These are phyloP conservation scores for Oscheius myriophilus DNA, from an alignment of 2,888 invertebrate genomes.

Conservation along the genomic window DNA sequence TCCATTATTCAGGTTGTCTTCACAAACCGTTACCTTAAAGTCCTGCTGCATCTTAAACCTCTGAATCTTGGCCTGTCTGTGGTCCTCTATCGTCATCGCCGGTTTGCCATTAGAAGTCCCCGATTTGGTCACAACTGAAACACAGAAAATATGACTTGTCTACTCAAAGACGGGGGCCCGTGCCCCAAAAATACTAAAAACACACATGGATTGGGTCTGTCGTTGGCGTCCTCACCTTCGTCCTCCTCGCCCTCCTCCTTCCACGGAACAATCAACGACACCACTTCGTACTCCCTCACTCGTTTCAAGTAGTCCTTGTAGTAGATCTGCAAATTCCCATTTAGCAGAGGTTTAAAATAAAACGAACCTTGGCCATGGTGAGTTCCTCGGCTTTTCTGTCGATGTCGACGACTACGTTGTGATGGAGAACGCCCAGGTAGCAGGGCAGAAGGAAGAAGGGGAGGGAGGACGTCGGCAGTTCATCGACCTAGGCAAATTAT, in stretches of 20 bases:
- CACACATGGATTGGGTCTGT: conserved; percentile 25
- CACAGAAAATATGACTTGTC: background rate
- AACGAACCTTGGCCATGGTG: conserved; percentile 38
- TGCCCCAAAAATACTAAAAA: background rate
- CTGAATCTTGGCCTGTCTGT: conserved; percentile 16
- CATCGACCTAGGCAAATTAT: conserved; percentile 53
- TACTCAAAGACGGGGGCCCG: background rate
- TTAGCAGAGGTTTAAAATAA: background rate
- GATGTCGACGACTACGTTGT: conserved; percentile 42
- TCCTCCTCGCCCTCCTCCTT: conserved; percentile 34
- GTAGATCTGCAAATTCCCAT: conserved; percentile 43
- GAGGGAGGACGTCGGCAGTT: conserved; percentile 51
- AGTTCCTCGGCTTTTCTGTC: conserved; percentile 42
- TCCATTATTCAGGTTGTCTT: background rate
- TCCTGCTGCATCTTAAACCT: conserved; percentile 17
- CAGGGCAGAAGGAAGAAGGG: conserved; percentile 60
- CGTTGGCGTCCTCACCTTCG: conserved; percentile 19
- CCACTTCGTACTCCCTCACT: conserved; percentile 47
- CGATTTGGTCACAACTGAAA: conserved; percentile 8
- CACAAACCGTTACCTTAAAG: background rate
- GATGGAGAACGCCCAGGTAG: conserved; percentile 55
- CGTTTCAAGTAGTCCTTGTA: conserved; percentile 56
- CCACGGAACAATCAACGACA: conserved; percentile 54
- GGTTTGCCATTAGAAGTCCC: conserved; percentile 9
- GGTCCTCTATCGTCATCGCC: conserved; percentile 2